Conservation (phyloP, 2,888 invertebrate species). For the Cataglyphis livida region DNA sequence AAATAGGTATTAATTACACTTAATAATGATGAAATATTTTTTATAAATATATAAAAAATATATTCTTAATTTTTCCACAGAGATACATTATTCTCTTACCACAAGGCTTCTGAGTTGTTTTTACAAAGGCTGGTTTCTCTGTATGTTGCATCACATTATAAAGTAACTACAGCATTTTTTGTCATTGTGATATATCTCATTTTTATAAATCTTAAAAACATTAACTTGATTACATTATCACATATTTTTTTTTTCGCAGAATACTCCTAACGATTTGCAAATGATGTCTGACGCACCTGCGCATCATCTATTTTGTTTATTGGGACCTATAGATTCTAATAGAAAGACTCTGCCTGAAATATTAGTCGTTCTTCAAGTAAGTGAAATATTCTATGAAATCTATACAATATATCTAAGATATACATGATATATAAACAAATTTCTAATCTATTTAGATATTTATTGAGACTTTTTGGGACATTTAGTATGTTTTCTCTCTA, state of each 20-base stretch:
- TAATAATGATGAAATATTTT: background rate
- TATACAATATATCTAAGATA: background rate
- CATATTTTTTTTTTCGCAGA: constrained; percentile 86
- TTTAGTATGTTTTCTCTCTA: background rate
- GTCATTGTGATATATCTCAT: background rate
- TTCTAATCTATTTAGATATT: background rate
- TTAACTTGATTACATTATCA: constrained; percentile 6
- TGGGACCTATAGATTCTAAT: constrained; percentile 93
- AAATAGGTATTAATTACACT: constrained; percentile 86
- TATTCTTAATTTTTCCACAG: constrained; percentile 85
- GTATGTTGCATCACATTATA: constrained; percentile 99
- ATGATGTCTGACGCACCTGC: constrained; percentile 99
- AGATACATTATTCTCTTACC: constrained; percentile 98
- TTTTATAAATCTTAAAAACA: constrained; percentile 36
- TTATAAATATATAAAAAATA: background rate
- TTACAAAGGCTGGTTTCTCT: constrained; percentile 96
- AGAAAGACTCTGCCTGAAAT: constrained; percentile 94
- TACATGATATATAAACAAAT: background rate
- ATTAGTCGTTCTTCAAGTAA: constrained; percentile 95
- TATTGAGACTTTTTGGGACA: background rate
- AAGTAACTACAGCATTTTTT: constrained; percentile 87
- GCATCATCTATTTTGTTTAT: constrained; percentile 97
- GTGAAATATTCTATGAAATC: constrained; percentile 28
- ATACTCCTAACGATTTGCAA: constrained; percentile 99
- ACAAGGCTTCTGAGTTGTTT: constrained; percentile 96